Conservation (phyloP, 2,888 invertebrate genomes). For the Rosalia funebris region DNA sequence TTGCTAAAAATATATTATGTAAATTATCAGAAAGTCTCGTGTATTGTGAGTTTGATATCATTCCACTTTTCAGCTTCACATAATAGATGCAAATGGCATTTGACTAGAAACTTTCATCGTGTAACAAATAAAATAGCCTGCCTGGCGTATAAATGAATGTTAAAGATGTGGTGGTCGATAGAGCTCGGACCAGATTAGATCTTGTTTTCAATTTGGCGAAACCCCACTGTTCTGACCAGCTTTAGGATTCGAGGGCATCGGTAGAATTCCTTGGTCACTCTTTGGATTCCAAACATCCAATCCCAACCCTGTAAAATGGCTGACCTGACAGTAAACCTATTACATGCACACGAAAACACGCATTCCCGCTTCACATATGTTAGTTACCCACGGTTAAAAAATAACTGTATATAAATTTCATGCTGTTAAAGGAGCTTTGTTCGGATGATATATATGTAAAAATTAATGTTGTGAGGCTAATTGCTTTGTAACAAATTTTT, state of each 20-base stretch:
- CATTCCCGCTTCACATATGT: conserved; percentile 40
- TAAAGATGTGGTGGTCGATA: conserved; percentile 42
- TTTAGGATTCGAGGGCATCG: conserved; percentile 52
- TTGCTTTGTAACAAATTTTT: not conserved
- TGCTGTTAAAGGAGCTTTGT: conserved; percentile 19
- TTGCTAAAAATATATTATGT: not conserved
- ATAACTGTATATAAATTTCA: conserved; percentile 34
- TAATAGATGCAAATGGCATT: conserved; percentile 15
- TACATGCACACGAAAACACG: conserved; percentile 40
- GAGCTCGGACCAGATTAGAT: conserved; percentile 51
- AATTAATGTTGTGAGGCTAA: conserved; percentile 3
- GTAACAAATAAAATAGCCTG: conserved; percentile 18
- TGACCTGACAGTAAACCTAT: conserved; percentile 43
- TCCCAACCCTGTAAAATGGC: conserved; percentile 51
- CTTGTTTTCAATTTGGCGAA: conserved; percentile 59
- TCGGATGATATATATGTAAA: not conserved
- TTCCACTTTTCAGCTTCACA: conserved; percentile 8
- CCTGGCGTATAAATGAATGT: conserved; percentile 34
- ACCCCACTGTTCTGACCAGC: conserved; percentile 55
- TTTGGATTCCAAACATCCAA: conserved; percentile 50
- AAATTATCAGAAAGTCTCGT: not conserved
- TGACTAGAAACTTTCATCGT: conserved; percentile 19
- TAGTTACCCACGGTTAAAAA: conserved; percentile 41
- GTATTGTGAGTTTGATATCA: not conserved
- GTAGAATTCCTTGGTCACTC: conserved; percentile 52